Percentiles rank a stretch among this genome's conserved stretches.
Evolutionary conservation across 2,888 invertebrate species (phyloP).

Genomic region (Plagiodera versicolora): DNA sequence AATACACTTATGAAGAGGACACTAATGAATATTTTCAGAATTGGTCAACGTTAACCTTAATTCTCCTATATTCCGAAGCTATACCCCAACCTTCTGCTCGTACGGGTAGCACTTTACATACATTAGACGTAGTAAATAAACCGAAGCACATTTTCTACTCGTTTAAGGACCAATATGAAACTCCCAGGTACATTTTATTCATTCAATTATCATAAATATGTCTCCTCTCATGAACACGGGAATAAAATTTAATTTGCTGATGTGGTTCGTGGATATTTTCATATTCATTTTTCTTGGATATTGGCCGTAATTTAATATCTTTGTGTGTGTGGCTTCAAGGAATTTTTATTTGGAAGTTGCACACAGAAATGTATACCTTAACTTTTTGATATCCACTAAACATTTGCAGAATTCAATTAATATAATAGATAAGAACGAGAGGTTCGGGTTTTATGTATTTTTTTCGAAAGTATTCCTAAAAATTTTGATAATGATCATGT

Average conservation of each 20-base stretch:
- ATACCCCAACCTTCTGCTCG: conserved; percentile 30
- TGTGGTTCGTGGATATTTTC: conserved; percentile 46
- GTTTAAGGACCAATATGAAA: conserved; percentile 52
- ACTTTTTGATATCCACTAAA: no score
- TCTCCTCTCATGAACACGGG: conserved; percentile 45
- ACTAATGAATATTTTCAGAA: conserved; percentile 27
- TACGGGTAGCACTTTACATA: conserved; percentile 51
- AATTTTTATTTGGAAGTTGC: background rate
- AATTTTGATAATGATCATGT: no score
- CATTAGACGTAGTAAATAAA: conserved; percentile 52
- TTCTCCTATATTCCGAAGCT: conserved; percentile 6
- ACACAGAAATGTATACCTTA: no score
- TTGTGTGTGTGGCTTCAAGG: background rate
- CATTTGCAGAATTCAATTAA: no score
- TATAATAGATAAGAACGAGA: no score
- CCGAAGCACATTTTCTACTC: conserved; percentile 43
- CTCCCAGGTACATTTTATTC: conserved; percentile 53
- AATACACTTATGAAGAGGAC: conserved; percentile 21
- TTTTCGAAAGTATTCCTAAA: no score
- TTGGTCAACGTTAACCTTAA: conserved; percentile 13
- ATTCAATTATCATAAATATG: conserved; percentile 56
- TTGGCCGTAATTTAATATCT: background rate
- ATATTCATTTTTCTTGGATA: conserved; percentile 13
- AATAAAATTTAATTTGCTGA: conserved; percentile 54
- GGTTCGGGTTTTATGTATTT: no score